Conservation (phyloP, 2,113 vertebrate species). For the Myrmophylax atrothorax region DNA sequence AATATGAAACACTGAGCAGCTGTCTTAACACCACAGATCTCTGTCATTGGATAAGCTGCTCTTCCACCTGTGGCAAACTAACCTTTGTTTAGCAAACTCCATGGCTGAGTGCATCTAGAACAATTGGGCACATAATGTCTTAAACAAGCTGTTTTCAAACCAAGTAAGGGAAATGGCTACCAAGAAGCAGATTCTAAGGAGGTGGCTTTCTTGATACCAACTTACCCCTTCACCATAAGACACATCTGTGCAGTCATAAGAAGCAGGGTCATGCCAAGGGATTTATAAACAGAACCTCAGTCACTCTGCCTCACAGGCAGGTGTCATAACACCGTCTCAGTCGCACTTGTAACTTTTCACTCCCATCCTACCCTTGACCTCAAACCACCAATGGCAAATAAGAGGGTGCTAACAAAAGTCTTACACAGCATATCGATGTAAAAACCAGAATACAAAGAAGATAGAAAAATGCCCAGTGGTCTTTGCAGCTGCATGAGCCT, state of each 20-base stretch:
- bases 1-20: neutral
- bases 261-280: neutral
- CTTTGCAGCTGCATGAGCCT: neutral
- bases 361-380: neutral
- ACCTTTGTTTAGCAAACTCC: neutral
- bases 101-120: neutral
- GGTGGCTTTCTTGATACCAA: neutral
- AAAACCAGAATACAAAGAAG: neutral
- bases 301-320: neutral
- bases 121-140: neutral
- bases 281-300: neutral
- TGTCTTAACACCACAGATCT: neutral
- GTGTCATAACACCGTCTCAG: neutral
- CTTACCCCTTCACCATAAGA: neutral
- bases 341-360: rapidly evolving
- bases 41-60: neutral
- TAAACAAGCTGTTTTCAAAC: neutral
- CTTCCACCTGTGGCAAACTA: neutral
- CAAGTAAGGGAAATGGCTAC: rapidly evolving
- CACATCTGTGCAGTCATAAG: neutral
- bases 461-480: neutral
- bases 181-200: neutral
- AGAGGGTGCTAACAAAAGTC: neutral
- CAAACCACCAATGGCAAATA: neutral
- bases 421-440: neutral